phyloP scores from a whole-genome alignment of 1,140 invertebrate genomes.

The Drosophila chauvacae region DNA sequence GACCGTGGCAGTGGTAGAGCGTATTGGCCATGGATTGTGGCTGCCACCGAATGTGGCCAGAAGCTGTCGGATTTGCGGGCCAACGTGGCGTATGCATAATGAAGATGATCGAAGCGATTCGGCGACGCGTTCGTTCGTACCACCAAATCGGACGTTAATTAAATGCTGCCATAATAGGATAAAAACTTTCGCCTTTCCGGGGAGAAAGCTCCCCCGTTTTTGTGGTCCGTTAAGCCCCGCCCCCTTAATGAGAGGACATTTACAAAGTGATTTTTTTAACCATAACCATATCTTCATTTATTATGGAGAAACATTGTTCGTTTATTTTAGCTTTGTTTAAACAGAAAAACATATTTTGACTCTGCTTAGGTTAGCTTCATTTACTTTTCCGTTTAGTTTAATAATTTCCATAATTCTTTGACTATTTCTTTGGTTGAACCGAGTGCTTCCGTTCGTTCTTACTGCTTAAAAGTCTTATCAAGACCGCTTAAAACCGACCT shows the following conservation, averaged over 20 bases:
- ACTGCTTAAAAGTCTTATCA: constrained; percentile 78
- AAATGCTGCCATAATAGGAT: constrained; percentile 77
- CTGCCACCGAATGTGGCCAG: constrained; percentile 63
- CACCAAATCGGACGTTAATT: constrained; percentile 71
- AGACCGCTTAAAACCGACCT: constrained; percentile 77
- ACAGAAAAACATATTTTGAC: constrained; percentile 74
- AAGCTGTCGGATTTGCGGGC: constrained; percentile 72
- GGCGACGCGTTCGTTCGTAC: constrained; percentile 27
- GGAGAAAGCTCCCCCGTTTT: background rate
- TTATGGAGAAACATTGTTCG: constrained; percentile 79
- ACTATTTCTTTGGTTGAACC: constrained; percentile 54
- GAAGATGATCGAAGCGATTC: constrained; percentile 65
- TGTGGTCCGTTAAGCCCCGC: constrained; percentile 22
- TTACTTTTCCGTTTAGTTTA: constrained; percentile 41
- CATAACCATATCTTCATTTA: constrained; percentile 75
- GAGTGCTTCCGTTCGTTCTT: constrained; percentile 46
- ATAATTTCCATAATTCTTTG: constrained; percentile 37
- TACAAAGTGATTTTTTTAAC: constrained; percentile 57
- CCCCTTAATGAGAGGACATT: constrained; percentile 13
- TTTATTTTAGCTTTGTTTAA: constrained; percentile 60
- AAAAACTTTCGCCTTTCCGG: constrained; percentile 45
- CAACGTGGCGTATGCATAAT: constrained; percentile 71
- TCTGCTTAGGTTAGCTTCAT: constrained; percentile 48
- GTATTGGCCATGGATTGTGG: constrained; percentile 24
- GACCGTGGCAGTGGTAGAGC: constrained; percentile 1